A percentile compares a stretch with the other conserved stretches of the same genome.
These are phyloP conservation scores for Mya arenaria DNA, from an alignment of 1,140 invertebrate species.

Conservation along the genomic window DNA sequence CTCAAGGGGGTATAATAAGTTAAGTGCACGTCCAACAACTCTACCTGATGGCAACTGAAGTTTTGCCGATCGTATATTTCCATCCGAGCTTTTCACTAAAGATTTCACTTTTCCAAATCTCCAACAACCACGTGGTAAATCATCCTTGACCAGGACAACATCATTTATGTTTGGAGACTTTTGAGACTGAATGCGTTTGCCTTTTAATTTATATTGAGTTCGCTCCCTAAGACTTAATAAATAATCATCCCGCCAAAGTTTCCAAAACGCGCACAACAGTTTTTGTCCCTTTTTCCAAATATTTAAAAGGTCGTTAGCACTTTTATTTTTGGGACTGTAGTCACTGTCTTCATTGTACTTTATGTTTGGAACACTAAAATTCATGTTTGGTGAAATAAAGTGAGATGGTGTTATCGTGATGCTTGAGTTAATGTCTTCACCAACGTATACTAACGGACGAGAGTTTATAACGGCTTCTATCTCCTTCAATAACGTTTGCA, in stretches of 20 bases:
- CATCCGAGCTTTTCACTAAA: constrained; percentile 1
- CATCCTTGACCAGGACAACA: constrained; percentile 17
- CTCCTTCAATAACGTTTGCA: constrained; percentile 37
- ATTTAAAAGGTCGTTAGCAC: neutral
- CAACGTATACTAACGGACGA: constrained; percentile 43
- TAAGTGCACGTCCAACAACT: neutral
- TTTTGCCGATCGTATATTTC: constrained; percentile 9
- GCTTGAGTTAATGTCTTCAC: constrained; percentile 48
- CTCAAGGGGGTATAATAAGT: neutral
- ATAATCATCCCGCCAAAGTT: neutral
- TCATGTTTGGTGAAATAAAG: constrained; percentile 6
- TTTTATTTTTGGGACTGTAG: neutral
- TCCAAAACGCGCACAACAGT: neutral
- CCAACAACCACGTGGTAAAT: constrained; percentile 1
- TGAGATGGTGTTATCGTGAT: constrained; percentile 1
- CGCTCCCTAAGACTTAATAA: constrained; percentile 8
- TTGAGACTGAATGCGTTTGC: neutral
- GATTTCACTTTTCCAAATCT: neutral
- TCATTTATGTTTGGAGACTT: neutral
- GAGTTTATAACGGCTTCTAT: constrained; percentile 45
- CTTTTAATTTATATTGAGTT: constrained; percentile 2
- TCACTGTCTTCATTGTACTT: neutral
- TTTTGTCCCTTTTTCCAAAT: constrained; percentile 6
- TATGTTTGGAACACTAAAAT: neutral
- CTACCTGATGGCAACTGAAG: neutral